A percentile compares a stretch with the other conserved stretches of the same genome.
Conservation (phyloP, 2,888 invertebrate species). For the Rhagium mordax region DNA sequence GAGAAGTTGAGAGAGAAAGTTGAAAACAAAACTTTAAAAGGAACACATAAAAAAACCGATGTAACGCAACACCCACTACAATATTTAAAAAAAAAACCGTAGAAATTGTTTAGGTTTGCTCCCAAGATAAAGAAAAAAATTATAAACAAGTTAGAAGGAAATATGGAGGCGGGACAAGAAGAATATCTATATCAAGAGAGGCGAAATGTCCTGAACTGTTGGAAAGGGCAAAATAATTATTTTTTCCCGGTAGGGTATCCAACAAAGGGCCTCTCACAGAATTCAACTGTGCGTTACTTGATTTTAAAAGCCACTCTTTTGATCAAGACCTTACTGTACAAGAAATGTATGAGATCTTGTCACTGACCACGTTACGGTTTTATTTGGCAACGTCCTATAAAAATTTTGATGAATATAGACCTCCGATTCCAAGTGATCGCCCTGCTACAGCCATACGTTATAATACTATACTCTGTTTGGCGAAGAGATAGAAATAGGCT, state of each 20-base stretch:
- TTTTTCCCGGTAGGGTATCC: background rate
- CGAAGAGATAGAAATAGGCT: too few relatives aligned
- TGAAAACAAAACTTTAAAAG: background rate
- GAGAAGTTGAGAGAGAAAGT: background rate
- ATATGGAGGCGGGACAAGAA: background rate
- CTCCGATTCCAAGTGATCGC: background rate
- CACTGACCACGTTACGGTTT: too few relatives aligned
- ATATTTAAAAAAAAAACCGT: background rate
- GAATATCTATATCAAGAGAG: background rate
- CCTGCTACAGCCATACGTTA: background rate
- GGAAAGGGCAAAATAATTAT: background rate
- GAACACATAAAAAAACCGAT: background rate
- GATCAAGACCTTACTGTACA: background rate
- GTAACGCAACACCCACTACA: background rate
- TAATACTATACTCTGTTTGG: too few relatives aligned
- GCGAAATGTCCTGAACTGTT: background rate
- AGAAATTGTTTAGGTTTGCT: background rate
- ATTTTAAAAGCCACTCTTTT: background rate
- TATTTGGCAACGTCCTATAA: background rate
- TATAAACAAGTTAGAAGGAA: background rate
- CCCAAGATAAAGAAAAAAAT: background rate
- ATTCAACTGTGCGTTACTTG: background rate
- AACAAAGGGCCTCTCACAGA: background rate
- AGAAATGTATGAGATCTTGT: too few relatives aligned
- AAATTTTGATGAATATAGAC: background rate